A percentile compares a stretch with the other conserved stretches of the same genome.
phyloP scores from a whole-genome alignment of 2,113 vertebrate genomes.

The Charina bottae region DNA sequence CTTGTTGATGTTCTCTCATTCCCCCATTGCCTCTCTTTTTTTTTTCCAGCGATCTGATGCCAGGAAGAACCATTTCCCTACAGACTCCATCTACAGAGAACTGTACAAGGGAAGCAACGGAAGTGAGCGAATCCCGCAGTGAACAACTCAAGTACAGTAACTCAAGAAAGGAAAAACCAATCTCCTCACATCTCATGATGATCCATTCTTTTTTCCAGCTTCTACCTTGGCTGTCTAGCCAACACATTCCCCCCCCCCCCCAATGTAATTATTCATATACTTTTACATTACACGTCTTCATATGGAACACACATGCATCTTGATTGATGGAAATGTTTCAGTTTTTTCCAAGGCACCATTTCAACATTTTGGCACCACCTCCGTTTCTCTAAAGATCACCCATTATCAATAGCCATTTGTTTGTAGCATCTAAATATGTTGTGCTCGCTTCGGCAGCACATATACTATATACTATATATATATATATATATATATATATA shows the following conservation, averaged over 20 bases:
- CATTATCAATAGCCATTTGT: not conserved
- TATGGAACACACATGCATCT: not conserved
- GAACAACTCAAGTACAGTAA: not conserved
- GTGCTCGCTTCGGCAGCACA: too few relatives aligned
- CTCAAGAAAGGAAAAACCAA: not conserved
- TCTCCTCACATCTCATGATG: not conserved
- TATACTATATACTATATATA: too few relatives aligned
- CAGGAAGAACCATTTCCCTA: conserved; percentile 1
- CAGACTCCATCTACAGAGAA: not conserved
- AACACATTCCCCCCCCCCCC: not conserved
- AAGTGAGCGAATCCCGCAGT: not conserved
- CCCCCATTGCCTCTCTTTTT: not conserved
- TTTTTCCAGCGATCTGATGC: not conserved
- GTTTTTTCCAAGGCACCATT: not conserved
- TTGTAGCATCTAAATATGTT: not conserved
- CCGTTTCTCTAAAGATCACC: not conserved
- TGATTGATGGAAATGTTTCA: too few relatives aligned
- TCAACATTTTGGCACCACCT: not conserved
- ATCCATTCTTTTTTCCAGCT: not conserved
- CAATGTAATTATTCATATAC: not conserved
- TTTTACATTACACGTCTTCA: not conserved
- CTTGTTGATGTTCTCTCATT: not conserved
- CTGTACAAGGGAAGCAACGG: not conserved
- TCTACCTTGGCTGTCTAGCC: not conserved
- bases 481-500: too few relatives aligned